These are phyloP conservation scores for Mohoua ochrocephala DNA, from an alignment of 2,113 vertebrate genomes.

Conservation along the genomic window DNA sequence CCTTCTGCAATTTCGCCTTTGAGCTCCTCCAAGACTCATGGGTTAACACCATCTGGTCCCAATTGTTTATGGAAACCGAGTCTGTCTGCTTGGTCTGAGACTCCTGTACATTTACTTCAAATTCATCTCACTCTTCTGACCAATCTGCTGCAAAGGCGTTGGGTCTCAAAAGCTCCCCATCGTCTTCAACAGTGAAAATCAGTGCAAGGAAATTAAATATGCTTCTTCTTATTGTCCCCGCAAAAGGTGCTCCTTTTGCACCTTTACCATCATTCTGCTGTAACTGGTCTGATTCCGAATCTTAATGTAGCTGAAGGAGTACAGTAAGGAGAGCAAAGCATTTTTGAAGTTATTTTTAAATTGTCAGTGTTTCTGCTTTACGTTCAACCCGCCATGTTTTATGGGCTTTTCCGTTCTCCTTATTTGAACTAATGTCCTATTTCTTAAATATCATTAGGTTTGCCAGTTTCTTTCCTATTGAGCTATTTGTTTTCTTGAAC, in stretches of 20 bases:
- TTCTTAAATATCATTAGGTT: background rate
- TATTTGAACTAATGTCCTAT: background rate
- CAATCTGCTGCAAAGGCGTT: background rate
- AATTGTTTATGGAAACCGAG: background rate
- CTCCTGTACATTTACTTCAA: background rate
- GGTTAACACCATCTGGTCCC: background rate
- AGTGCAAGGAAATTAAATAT: background rate
- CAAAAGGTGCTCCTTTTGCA: background rate
- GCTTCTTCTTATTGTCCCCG: background rate
- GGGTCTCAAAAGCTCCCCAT: background rate
- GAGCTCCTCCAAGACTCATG: background rate
- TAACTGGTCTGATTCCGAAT: background rate
- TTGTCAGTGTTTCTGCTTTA: background rate
- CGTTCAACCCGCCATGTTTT: background rate
- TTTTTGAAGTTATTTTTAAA: background rate
- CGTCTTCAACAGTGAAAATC: background rate
- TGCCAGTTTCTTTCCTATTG: background rate
- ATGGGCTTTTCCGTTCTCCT: background rate
- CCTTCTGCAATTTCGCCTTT: fast-evolving
- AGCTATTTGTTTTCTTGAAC: background rate
- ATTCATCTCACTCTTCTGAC: background rate
- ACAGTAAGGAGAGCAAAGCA: background rate
- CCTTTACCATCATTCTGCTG: background rate
- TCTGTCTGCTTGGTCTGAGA: background rate
- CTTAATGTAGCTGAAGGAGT: background rate